Evolutionary conservation across 2,113 vertebrate genomes (phyloP).

Genomic region (Nibea albiflora): DNA sequence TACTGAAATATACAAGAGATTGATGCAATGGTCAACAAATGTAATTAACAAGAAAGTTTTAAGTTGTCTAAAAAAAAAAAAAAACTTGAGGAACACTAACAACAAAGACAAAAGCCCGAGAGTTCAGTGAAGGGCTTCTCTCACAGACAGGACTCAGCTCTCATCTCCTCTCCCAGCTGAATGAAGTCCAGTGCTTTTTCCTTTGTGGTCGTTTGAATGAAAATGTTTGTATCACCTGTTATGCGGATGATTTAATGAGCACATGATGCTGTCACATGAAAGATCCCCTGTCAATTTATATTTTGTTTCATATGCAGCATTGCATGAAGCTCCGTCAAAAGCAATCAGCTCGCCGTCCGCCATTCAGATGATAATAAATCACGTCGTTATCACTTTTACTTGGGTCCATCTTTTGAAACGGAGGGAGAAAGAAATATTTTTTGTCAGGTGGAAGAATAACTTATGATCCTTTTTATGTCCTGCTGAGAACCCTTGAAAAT

Average conservation of each 20-base stretch:
- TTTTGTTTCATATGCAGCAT: slow-evolving; percentile 69
- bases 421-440: slow-evolving; percentile 67
- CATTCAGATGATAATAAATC: slow-evolving; percentile 75
- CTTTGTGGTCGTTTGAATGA: slow-evolving; percentile 63
- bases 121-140: slow-evolving; percentile 45
- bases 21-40: slow-evolving; percentile 4
- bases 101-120: slow-evolving; percentile 40
- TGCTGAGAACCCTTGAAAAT: slow-evolving; percentile 83
- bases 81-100: neutral
- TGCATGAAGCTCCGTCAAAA: slow-evolving; percentile 67
- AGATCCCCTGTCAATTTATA: slow-evolving; percentile 76
- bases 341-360: slow-evolving; percentile 64
- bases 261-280: slow-evolving; percentile 78
- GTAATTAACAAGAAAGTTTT: slow-evolving; percentile 30
- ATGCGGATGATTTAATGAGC: slow-evolving; percentile 76
- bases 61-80: slow-evolving; percentile 22
- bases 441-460: slow-evolving; percentile 82
- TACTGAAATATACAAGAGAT: neutral
- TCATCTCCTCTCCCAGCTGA: slow-evolving; percentile 54
- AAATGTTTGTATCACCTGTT: slow-evolving; percentile 72
- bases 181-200: slow-evolving; percentile 51
- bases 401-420: slow-evolving; percentile 71
- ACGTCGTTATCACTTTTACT: slow-evolving; percentile 73
- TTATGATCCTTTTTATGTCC: slow-evolving; percentile 80
- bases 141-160: slow-evolving; percentile 35